Evolutionary conservation across 2,888 invertebrate genomes (phyloP), one percentile per base, ranked within the genome.

Genomic region (Arge pagana): DNA sequence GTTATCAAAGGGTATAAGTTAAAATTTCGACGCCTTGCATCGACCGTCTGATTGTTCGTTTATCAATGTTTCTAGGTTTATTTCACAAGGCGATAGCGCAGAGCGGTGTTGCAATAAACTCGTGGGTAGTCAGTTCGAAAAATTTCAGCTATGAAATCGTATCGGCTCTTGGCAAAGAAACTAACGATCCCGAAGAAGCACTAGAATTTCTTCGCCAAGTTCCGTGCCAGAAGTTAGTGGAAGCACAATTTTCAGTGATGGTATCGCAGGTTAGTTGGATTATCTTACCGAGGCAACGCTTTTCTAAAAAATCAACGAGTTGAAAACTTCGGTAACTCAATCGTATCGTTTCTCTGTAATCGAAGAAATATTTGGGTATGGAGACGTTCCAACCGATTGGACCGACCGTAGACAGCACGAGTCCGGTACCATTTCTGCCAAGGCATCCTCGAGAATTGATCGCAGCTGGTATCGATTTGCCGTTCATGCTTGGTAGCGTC

Each of bases 401-500:
- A 1, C 62, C 63, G 30, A 52, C 56, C 13, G 3, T 54, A 3
- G 65, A 66, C 15, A 28, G 6, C 23, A 55, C 50, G 23, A 61
- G 55, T 24, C 0, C 4, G 2, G 35, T 57, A 30, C 60, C 63
- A 7, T 50, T 64, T 2, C 53, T 65, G 16, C 76, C 78, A 0
- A 33, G 70, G 40, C 68, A 76, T 4, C 26, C 77, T 11, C 58
- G 65, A 6, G 64, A 65, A 26, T 74, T 77, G 50, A 21, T 42
- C 1, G 54, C 66, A 15, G 50, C 56, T 1, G 71, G 70, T 31
- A 59, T 79, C 10, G 78, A 79, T 64, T 78, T 83, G 1, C 82
- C 83, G 0, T 74, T 76, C 13, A 75, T 83, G 57, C 63, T 77
- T 19, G 83, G 83, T 1, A 77, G 78, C 58, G 80, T 79, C 55